Evolutionary conservation across 2,113 vertebrate species (phyloP), one percentile per base, ranked within the genome.

Genomic region (Pomatorhinus ruficollis): DNA sequence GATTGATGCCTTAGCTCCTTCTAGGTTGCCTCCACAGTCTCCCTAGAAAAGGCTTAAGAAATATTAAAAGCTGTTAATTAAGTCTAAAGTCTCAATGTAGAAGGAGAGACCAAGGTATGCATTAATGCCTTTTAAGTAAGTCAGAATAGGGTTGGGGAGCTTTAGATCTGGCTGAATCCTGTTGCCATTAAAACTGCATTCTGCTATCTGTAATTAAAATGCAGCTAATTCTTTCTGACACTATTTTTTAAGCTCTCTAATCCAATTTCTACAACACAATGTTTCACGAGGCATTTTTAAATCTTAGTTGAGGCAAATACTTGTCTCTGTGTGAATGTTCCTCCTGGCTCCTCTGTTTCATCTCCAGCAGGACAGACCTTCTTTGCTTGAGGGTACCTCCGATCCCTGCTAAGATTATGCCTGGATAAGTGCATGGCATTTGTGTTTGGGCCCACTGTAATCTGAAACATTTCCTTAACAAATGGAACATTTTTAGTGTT

Each of bases 401-500:
- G 5, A 72, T 94, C 85, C 90, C 87, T 79, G 95, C 93, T 91
- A 95, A 96, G 77, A 91, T 76, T 82, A 95, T 91, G 93, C 87
- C 89, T 96, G 95, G 87, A 23, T 96, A 94, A 94, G 3, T 89
- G 94, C 4, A 0, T 85, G 95, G 96, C 91, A 95, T 96, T 94
- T 89, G 33, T 88, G 15, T 87, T 97, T 77, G 59, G 70, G 33
- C 57, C 22, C 78, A 70, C 59, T 72, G 81, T 78, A 96, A 94
- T 61, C 84, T 52, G 63, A 94, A 93, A 87, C 75, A 87, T 93
- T 95, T 94, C 87, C 84, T 95, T 83, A 83, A 91, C 89, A 88
- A 89, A 88, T 30, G 30, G 87, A 66, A 90, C 66, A 54, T 91
- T 96, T 91, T 80, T 82, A 80, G 78, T 82, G 70, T 83, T 94